Conservation (phyloP, 2,113 vertebrate species). For the Sorex araneus region DNA sequence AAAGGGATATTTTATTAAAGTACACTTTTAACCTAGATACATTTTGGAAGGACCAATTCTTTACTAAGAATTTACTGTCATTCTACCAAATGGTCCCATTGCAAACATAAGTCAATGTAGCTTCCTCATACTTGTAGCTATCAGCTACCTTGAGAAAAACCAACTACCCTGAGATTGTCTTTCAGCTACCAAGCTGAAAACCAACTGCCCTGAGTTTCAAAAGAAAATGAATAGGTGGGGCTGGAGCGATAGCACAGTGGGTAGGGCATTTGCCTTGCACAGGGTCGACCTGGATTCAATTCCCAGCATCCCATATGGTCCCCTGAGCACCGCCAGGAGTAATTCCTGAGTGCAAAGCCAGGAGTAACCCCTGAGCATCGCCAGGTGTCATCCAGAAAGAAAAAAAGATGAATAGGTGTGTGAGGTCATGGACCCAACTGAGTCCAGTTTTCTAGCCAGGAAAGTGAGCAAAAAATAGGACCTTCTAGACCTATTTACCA, state of each 20-base stretch:
- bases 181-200: too few species aligned
- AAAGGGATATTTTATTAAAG: conserved; percentile 8
- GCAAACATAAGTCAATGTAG: neutral
- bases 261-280: too few species aligned
- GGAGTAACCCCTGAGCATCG: too few species aligned
- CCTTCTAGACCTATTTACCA: neutral
- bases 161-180: too few species aligned
- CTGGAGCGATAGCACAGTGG: too few species aligned
- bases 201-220: too few species aligned
- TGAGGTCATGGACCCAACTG: neutral
- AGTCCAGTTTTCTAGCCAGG: neutral
- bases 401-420: neutral
- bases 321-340: too few species aligned
- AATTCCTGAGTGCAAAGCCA: too few species aligned
- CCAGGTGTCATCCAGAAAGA: too few species aligned
- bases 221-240: neutral
- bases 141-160: neutral
- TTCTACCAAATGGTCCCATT: conserved; percentile 3
- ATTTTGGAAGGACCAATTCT: neutral
- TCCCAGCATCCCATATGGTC: too few species aligned
- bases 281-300: too few species aligned
- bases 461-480: neutral
- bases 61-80: neutral
- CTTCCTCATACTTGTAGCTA: neutral
- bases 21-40: neutral